A percentile compares a stretch with the other conserved stretches of the same genome.
Conservation (phyloP, 2,888 invertebrate genomes). For the Meganola albula region DNA sequence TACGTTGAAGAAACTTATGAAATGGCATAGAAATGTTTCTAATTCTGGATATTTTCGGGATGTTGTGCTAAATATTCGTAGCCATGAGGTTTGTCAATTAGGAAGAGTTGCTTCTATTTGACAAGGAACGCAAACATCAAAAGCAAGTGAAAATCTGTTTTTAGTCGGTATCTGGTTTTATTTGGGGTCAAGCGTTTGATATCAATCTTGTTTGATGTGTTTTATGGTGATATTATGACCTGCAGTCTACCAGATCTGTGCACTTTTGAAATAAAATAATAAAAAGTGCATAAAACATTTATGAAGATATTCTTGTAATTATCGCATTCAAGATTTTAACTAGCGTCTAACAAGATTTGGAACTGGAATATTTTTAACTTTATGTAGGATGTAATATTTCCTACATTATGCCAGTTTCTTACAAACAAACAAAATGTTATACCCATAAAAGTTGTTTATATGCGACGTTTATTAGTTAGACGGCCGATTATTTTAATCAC, state of each 20-base stretch:
- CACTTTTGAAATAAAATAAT: constrained; percentile 17
- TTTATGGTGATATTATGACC: constrained; percentile 39
- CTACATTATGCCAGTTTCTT: too few species aligned
- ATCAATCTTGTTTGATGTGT: constrained; percentile 60
- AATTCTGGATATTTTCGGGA: too few species aligned
- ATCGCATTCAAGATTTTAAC: too few species aligned
- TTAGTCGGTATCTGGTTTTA: constrained; percentile 53
- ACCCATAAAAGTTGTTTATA: too few species aligned
- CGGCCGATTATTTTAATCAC: constrained; percentile 18
- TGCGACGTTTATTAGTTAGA: too few species aligned
- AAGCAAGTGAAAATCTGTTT: constrained; percentile 44
- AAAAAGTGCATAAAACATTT: constrained; percentile 13
- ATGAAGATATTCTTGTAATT: too few species aligned
- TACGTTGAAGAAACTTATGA: too few species aligned
- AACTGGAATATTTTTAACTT: neutral
- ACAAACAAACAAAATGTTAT: too few species aligned
- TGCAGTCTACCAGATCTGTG: constrained; percentile 24
- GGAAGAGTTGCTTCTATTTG: constrained; percentile 36
- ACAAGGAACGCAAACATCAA: constrained; percentile 57
- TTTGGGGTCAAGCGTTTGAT: constrained; percentile 60
- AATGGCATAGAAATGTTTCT: too few species aligned
- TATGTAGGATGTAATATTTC: too few species aligned
- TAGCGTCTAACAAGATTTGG: too few species aligned
- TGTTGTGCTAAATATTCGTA: constrained; percentile 27
- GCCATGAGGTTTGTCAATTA: constrained; percentile 44